Conservation (phyloP, 2,113 vertebrate species). For the Monarcha castaneiventris region DNA sequence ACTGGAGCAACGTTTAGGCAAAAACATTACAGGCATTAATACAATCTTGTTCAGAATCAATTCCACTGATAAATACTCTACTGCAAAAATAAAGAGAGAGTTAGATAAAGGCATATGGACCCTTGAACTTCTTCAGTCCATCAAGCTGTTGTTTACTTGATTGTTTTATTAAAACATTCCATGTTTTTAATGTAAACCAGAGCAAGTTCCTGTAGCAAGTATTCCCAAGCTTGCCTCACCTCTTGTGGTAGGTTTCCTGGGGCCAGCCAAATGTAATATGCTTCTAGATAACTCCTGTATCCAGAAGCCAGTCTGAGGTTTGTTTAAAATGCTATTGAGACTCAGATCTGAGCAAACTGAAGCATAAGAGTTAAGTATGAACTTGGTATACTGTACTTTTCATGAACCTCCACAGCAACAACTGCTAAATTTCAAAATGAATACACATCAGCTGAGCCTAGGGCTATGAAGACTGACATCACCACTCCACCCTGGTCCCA, state of each 20-base stretch:
- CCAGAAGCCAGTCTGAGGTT: neutral
- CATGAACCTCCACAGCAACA: neutral
- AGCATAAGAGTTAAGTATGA: neutral
- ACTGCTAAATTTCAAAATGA: neutral
- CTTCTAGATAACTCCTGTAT: neutral
- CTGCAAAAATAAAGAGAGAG: neutral
- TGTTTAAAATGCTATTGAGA: neutral
- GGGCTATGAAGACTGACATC: neutral
- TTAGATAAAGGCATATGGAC: neutral
- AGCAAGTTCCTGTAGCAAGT: neutral
- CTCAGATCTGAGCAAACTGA: neutral
- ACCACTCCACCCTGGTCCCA: neutral
- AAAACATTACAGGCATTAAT: fast-evolving
- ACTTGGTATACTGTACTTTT: neutral
- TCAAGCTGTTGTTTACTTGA: neutral
- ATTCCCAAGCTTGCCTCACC: neutral
- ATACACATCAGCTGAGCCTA: neutral
- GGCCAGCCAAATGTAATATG: neutral
- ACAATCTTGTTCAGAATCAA: neutral
- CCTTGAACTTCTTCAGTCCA: neutral
- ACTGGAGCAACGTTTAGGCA: neutral
- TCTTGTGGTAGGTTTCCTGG: neutral
- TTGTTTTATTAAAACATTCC: neutral
- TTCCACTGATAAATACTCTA: neutral
- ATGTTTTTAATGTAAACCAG: neutral